Evolutionary conservation across 2,888 invertebrate genomes (phyloP).

Genomic region (Physocephala rufipes): DNA sequence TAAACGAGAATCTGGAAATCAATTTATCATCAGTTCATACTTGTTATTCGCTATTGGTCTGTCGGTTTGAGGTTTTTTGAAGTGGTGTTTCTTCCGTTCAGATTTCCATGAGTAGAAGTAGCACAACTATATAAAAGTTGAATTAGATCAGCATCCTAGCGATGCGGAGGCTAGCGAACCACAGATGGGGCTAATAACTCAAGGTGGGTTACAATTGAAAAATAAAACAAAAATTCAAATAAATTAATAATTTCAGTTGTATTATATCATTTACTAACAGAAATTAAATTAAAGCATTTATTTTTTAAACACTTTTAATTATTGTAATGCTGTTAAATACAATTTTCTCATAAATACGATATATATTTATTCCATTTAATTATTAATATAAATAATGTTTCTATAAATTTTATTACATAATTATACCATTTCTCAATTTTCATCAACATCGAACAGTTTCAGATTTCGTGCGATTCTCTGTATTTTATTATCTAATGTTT

Average conservation of each 20-base stretch:
- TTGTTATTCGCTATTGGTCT: background rate
- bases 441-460: conserved; percentile 49
- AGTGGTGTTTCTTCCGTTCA: background rate
- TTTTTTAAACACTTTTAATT: too few species aligned
- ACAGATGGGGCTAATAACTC: too few species aligned
- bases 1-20: conserved; percentile 27
- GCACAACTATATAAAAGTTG: background rate
- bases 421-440: background rate
- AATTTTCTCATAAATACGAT: too few species aligned
- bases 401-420: too few species aligned
- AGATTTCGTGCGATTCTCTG: conserved; percentile 67
- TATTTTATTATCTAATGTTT: conserved; percentile 72
- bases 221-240: too few species aligned
- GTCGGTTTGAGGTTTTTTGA: background rate
- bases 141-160: background rate
- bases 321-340: too few species aligned
- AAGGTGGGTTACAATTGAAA: background rate
- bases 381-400: too few species aligned
- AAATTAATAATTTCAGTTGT: too few species aligned
- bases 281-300: too few species aligned
- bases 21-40: conserved; percentile 25
- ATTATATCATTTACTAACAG: too few species aligned
- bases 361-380: background rate
- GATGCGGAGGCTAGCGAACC: too few species aligned
- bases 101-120: background rate